phyloP scores from a whole-genome alignment of 2,888 invertebrate species.

The Nemotelus pantherinus region DNA sequence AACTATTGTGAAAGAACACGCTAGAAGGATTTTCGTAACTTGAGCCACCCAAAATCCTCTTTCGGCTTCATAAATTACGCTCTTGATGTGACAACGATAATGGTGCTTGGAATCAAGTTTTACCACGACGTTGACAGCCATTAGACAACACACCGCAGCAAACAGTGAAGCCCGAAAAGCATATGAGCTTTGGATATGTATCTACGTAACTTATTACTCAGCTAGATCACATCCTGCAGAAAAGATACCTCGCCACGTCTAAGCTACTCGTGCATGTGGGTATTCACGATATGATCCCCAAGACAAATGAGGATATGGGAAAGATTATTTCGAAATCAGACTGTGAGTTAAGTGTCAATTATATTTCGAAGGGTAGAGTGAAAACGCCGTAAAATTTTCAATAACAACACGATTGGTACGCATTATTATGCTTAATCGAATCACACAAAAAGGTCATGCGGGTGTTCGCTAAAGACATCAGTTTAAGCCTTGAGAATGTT shows the following conservation, averaged over 20 bases:
- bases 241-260: too few relatives aligned
- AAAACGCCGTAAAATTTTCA: too few relatives aligned
- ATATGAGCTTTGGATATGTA: background rate
- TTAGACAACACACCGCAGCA: background rate
- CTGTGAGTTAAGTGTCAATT: too few relatives aligned
- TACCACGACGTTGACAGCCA: background rate
- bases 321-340: too few relatives aligned
- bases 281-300: too few relatives aligned
- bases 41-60: constrained; percentile 11
- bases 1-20: constrained; percentile 9
- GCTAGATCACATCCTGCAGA: too few relatives aligned
- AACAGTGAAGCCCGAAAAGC: background rate
- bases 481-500: too few relatives aligned
- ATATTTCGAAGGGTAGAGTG: too few relatives aligned
- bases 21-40: constrained; percentile 13
- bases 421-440: constrained; percentile 11
- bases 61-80: constrained; percentile 21
- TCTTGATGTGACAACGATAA: constrained; percentile 22
- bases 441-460: background rate
- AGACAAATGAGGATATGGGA: too few relatives aligned
- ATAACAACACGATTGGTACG: background rate
- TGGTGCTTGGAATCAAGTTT: background rate
- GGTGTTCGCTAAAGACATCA: background rate
- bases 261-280: too few relatives aligned
- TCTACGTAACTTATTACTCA: too few relatives aligned